Base-by-base conservation (phyloP, 2,888 invertebrate species). In the Osmoderma eremita region DNA sequence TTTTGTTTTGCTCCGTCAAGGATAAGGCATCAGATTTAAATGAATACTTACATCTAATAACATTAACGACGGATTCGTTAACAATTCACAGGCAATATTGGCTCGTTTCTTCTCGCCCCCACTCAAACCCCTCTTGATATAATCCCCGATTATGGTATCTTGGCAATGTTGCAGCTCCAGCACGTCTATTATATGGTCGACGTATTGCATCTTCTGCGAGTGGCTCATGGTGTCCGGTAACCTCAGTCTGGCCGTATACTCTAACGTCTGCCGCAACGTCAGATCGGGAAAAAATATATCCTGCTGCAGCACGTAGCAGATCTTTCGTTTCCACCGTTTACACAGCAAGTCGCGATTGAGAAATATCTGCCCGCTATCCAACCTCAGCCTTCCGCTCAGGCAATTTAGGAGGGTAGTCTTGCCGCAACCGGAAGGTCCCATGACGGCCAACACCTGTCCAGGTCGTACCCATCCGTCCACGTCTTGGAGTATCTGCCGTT, bases 21-120 rank as follows among this genome's bases (percentile, higher is more conserved):
- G n/a, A n/a, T n/a, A n/a, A n/a, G n/a, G n/a, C n/a, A n/a, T n/a
- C n/a, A n/a, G n/a, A n/a, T n/a, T n/a, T n/a, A n/a, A n/a, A n/a
- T n/a, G n/a, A n/a, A n/a, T n/a, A 85, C 89, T 89, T 83, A 91
- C 93, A 82, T 93, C 93, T 58, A 93, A 83, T 36, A 93, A 83
- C 88, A 93, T 90, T 42, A 93, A 82, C 64, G 90, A 88, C 38
- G 93, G 93, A 83, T 93, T 91, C 15, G 91, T 92, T 69, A 93
- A 84, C 72, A 93, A 84, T 82, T 93, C 93, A 79, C 92, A 92
- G 63, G 92, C 93, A 76, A 93, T 92, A 79, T 90, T 93, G 42
- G 91, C 91, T 75, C 93, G 83, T 78, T 93, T 93, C 84, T 91
- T 93, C 79, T 93, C 93, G 18, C 93, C 93, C 0, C 93, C 93